Percentiles rank a stretch among this genome's conserved stretches.
phyloP scores from a whole-genome alignment of 1,140 invertebrate species.

The Bombyx mandarina region DNA sequence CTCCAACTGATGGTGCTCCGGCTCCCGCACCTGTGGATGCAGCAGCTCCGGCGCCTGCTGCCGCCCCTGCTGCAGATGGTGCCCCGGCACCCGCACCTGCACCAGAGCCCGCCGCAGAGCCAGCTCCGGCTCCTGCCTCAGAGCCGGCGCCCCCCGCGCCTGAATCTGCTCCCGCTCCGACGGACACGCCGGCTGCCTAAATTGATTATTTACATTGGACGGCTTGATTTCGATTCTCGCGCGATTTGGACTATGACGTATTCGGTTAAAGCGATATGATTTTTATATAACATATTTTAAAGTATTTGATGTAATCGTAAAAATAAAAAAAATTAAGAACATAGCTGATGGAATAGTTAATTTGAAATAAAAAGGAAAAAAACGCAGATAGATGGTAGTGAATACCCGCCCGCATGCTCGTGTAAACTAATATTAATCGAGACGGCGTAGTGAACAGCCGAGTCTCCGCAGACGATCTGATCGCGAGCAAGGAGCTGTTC shows the following conservation, averaged over 20 bases:
- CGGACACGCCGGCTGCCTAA: neutral
- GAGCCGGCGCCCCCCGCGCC: conserved; percentile 17
- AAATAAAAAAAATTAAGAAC: conserved; percentile 33
- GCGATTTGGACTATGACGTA: neutral
- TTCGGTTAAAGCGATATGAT: neutral
- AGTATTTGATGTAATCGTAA: conserved; percentile 24
- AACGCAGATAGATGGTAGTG: conserved; percentile 7
- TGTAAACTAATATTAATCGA: conserved; percentile 11
- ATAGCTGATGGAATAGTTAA: conserved; percentile 62
- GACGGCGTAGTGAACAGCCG: conserved; percentile 22
- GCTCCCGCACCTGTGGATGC: conserved; percentile 16
- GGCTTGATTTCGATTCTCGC: neutral
- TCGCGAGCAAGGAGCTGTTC: conserved; percentile 97
- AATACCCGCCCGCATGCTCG: conserved; percentile 25
- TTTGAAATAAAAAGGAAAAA: neutral
- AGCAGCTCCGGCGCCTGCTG: conserved; percentile 9
- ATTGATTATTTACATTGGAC: neutral
- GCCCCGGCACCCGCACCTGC: conserved; percentile 20
- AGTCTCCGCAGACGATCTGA: conserved; percentile 91
- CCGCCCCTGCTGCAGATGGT: conserved; percentile 16
- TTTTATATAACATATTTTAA: neutral
- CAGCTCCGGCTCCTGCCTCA: conserved; percentile 15
- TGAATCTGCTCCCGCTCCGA: conserved; percentile 21
- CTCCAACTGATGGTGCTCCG: conserved; percentile 12
- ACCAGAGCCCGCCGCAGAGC: conserved; percentile 23